Base-by-base conservation (phyloP, 1,140 invertebrate species). In the Chironomus striatipennis region DNA sequence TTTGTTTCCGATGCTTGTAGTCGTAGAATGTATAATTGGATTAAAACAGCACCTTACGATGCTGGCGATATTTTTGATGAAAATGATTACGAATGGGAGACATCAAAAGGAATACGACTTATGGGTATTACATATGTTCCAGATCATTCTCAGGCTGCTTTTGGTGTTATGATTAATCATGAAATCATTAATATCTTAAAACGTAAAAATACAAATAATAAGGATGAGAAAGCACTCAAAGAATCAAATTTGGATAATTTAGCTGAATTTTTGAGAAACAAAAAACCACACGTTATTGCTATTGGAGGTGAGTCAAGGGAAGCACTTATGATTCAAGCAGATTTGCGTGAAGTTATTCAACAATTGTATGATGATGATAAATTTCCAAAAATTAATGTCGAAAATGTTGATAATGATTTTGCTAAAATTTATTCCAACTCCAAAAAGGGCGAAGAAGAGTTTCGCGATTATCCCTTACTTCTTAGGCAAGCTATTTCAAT, bases 211-310 rank as follows among this genome's bases (percentile, higher is more conserved):
- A 87, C 91, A 8, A 92, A 87, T 78, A 85, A 88, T 72, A 84
- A 89, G 57, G 86, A 88, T 8, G 93, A 96, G 76, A 90, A 91
- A 78, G 77, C 85, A 2, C 85, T 88, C 74, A 75, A 93, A 86
- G 88, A 94, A 81, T 86, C 90, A 3, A 96, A 98, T 83, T 80
- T 98, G 73, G 82, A 88, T 9, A 91, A 90, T 21, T 80, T 99
- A 7, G 88, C 89, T 73, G 89, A 95, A 76, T 98, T 99, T 77
- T 94, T 99, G 42, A 82, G 87, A 0, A 88, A 87, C 1, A 97
- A 97, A 80, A 96, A 96, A 79, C 98, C 98, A 0, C 98, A 99
- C 82, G 90, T 97, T 6, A 90, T 99, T 73, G 91, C 90, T 0
- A 89, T 99, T 42, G 91, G 94, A 5, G 95, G 93, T 0, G 96